Conservation (phyloP, 35 echinoderm and acorn worm species). For the Hemicentrotus pulcherrimus region DNA sequence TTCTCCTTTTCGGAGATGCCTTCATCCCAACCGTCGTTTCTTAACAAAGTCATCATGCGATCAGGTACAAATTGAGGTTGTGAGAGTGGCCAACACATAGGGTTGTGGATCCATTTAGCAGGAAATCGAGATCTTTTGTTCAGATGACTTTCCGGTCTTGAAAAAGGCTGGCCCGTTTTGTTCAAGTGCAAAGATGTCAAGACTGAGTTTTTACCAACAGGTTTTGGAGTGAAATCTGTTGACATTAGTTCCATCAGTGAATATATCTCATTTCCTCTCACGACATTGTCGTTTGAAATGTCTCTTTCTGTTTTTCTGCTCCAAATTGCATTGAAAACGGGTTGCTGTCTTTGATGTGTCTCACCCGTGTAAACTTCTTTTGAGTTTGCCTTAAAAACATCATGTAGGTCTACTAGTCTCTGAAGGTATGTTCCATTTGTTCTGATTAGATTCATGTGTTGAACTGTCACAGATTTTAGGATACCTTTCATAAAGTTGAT, state of each 20-base stretch:
- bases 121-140: conserved; percentile 12
- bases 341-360: background rate
- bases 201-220: background rate
- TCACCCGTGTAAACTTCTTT: background rate
- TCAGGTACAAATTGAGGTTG: conserved; percentile 55
- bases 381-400: conserved; percentile 62
- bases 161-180: background rate
- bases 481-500: conserved; percentile 64
- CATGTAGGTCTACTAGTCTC: conserved; percentile 57
- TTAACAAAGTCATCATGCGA: conserved; percentile 26
- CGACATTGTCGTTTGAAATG: background rate
- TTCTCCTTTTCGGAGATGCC: conserved; percentile 66
- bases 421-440: conserved; percentile 58
- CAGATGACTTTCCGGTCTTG: background rate
- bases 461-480: conserved; percentile 57
- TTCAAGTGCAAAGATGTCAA: background rate
- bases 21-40: conserved; percentile 70
- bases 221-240: background rate
- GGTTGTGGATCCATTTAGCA: conserved; percentile 30
- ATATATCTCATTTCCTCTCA: background rate
- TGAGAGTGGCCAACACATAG: conserved; percentile 74
- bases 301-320: background rate
- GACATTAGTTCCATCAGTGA: background rate
- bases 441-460: conserved; percentile 60
- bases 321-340: background rate